phyloP scores from a whole-genome alignment of 2,113 vertebrate species.

The Phaethornis superciliosus region DNA sequence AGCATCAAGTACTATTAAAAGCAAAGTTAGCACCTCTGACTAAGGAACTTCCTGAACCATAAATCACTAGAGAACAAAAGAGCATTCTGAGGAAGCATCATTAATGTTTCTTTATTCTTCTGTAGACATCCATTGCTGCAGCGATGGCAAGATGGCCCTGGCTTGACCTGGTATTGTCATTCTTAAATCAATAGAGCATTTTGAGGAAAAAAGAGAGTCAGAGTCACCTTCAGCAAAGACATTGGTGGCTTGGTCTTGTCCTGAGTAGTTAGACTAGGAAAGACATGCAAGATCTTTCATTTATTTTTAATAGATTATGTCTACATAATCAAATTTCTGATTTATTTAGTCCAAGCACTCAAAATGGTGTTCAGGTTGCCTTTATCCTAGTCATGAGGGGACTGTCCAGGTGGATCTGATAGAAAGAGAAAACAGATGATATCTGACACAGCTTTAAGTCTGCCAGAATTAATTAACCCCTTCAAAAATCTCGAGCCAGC shows the following conservation, averaged over 20 bases:
- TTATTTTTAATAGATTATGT: constrained; percentile 26
- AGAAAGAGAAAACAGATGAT: constrained; percentile 31
- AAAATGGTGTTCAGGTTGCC: neutral
- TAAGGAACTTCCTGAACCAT: neutral
- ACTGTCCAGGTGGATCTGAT: neutral
- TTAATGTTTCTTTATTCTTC: neutral
- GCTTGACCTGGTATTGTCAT: neutral
- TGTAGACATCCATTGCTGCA: neutral
- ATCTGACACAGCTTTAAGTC: neutral
- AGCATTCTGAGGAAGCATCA: neutral
- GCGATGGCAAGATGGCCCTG: neutral
- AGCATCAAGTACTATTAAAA: neutral
- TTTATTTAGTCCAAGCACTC: neutral
- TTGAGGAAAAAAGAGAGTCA: neutral
- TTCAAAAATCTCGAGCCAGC: constrained; percentile 24
- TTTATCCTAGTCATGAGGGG: neutral
- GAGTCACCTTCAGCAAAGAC: neutral
- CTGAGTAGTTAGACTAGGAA: neutral
- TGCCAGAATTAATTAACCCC: constrained; percentile 31
- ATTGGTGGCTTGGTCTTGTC: neutral
- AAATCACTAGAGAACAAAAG: neutral
- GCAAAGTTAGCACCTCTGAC: neutral
- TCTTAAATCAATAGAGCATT: neutral
- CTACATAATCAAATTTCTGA: neutral
- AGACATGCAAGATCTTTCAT: neutral